Conservation (phyloP, 2,888 invertebrate genomes). For the Hemithea aestivaria region DNA sequence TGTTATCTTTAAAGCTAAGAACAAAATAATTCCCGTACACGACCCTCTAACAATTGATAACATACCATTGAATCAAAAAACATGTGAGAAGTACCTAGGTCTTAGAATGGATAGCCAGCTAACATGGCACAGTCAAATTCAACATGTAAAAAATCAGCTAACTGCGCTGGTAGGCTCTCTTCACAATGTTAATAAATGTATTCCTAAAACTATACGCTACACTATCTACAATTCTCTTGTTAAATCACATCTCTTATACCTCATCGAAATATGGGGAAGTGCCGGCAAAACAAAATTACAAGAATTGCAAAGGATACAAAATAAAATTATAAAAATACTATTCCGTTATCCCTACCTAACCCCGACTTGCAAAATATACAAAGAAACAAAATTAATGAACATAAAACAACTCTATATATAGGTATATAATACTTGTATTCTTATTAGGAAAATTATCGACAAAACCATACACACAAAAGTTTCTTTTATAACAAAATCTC, state of each 20-base stretch:
- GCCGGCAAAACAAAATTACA: constrained; percentile 5
- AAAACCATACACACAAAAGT: neutral
- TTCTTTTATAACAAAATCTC: no score
- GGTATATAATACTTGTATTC: neutral
- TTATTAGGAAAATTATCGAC: constrained; percentile 1
- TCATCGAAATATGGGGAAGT: constrained; percentile 11
- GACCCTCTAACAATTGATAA: neutral
- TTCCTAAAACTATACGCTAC: neutral
- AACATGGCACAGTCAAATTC: no score
- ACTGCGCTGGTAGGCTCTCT: no score
- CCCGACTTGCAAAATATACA: neutral
- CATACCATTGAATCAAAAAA: neutral
- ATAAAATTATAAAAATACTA: no score
- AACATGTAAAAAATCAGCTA: no score
- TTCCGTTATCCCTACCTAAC: no score
- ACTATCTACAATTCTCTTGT: constrained; percentile 10
- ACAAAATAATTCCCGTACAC: neutral
- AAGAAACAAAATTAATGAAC: constrained; percentile 1
- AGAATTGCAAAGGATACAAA: no score
- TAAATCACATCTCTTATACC: constrained; percentile 9
- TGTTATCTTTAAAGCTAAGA: constrained; percentile 2
- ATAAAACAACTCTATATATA: constrained; percentile 1
- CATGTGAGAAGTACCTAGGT: no score
- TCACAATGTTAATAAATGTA: no score
- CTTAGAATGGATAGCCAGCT: no score